Evolutionary conservation across 2,888 invertebrate genomes (phyloP).

Genomic region (Lagria hirta): DNA sequence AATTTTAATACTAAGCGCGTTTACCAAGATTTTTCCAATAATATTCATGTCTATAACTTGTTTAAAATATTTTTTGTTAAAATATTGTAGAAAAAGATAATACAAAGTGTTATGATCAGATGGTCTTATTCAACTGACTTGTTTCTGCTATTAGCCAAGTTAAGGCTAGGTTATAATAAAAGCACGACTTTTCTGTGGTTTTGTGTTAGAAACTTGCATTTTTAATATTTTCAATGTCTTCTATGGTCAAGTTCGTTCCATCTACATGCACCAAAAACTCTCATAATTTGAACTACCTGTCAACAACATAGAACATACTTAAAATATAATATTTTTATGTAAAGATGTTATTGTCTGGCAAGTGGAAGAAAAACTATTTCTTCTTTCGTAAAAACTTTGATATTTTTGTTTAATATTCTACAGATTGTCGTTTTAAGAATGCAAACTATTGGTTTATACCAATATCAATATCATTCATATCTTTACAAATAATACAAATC

Average conservation of each 20-base stretch:
- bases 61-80: constrained; percentile 12
- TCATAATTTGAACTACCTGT: constrained; percentile 19
- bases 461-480: constrained; percentile 30
- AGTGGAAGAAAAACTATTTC: constrained; percentile 22
- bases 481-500: constrained; percentile 20
- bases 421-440: constrained; percentile 15
- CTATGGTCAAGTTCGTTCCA: constrained; percentile 27
- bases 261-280: constrained; percentile 25
- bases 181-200: constrained; percentile 12
- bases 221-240: constrained; percentile 26
- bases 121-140: constrained; percentile 13
- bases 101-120: constrained; percentile 1
- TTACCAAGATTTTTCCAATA: constrained; percentile 24
- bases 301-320: constrained; percentile 3
- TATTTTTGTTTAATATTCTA: constrained; percentile 20
- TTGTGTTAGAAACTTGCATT: constrained; percentile 20
- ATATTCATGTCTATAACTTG: constrained; percentile 27
- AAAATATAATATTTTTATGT: constrained; percentile 23
- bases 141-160: constrained; percentile 8
- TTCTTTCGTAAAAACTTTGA: constrained; percentile 21
- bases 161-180: constrained; percentile 24
- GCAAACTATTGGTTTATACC: constrained; percentile 15
- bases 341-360: constrained; percentile 18
- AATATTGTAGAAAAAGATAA: constrained; percentile 14
- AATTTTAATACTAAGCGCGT: constrained; percentile 22